Evolutionary conservation across 37 sponge, comb jelly and placozoan genomes (phyloP).

Genomic region (Cliona cf. orientalis): DNA sequence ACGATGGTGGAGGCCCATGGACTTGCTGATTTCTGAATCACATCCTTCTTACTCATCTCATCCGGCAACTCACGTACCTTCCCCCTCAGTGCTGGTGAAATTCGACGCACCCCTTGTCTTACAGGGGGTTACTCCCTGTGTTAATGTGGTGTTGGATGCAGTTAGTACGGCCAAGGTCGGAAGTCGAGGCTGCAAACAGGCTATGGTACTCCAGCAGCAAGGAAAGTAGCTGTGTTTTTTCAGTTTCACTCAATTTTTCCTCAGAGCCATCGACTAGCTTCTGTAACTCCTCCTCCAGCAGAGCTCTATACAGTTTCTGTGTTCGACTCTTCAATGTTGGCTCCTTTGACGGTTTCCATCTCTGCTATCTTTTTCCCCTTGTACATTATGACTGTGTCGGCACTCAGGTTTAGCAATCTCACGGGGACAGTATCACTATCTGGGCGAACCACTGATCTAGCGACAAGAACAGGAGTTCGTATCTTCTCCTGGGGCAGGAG

Average conservation of each 20-base stretch:
- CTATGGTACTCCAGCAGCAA: not conserved
- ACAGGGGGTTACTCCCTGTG: constrained; percentile 5
- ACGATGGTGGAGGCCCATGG: constrained; percentile 27
- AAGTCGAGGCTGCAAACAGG: constrained; percentile 10
- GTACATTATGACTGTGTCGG: not conserved
- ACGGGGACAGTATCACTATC: not conserved
- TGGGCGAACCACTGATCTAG: constrained; percentile 13
- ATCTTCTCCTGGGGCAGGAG: not conserved
- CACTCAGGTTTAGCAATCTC: constrained; percentile 2
- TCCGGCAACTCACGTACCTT: not conserved
- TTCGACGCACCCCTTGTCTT: constrained; percentile 4
- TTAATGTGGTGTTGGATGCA: constrained; percentile 14
- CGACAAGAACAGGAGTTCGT: constrained; percentile 16
- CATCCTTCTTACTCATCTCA: not conserved
- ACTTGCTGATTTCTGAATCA: constrained; percentile 8
- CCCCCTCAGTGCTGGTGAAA: not conserved
- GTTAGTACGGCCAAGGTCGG: constrained; percentile 13
- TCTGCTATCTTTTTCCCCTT: constrained; percentile 16
- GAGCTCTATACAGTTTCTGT: not conserved
- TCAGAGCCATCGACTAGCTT: not conserved
- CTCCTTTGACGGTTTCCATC: not conserved
- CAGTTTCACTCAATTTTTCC: not conserved
- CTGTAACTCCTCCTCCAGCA: not conserved
- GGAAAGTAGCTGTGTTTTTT: not conserved
- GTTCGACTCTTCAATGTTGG: not conserved